phyloP scores from a whole-genome alignment of 2,113 vertebrate genomes.

The Ranitomeya variabilis region DNA sequence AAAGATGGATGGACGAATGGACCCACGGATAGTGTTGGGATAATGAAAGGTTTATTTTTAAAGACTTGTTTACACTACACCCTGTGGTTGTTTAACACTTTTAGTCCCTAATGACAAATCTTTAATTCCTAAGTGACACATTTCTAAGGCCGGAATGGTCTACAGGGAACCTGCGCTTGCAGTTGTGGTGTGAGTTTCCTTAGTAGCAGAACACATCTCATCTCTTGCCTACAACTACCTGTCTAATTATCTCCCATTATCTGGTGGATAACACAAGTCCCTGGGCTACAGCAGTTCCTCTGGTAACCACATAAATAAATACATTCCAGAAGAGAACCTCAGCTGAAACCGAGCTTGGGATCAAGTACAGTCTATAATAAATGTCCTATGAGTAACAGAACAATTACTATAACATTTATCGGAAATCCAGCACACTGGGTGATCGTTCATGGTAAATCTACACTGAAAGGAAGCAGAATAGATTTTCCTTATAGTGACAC shows the following conservation, averaged over 20 bases:
- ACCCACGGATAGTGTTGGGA: neutral
- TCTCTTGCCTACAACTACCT: constrained; percentile 46
- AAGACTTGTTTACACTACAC: constrained; percentile 41
- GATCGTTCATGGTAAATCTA: constrained; percentile 12
- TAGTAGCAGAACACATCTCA: constrained; percentile 53
- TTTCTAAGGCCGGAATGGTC: constrained; percentile 16
- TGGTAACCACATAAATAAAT: constrained; percentile 54
- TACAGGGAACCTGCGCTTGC: neutral
- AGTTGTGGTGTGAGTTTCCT: constrained; percentile 39
- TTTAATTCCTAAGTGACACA: neutral
- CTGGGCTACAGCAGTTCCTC: constrained; percentile 41
- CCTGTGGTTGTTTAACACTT: neutral
- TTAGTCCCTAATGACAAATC: neutral
- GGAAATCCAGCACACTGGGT: neutral
- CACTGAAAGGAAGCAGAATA: neutral
- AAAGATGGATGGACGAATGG: neutral
- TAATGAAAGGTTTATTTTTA: neutral
- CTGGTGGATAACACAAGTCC: constrained; percentile 27
- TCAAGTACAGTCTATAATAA: neutral
- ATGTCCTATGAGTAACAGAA: neutral
- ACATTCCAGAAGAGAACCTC: constrained; percentile 50
- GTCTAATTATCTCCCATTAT: constrained; percentile 53
- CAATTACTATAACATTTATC: neutral
- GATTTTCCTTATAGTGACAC: constrained; percentile 9
- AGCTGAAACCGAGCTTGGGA: neutral